These are phyloP conservation scores for Sebastes trivittatus DNA, from an alignment of 2,797 vertebrate genomes.

Conservation along the genomic window DNA sequence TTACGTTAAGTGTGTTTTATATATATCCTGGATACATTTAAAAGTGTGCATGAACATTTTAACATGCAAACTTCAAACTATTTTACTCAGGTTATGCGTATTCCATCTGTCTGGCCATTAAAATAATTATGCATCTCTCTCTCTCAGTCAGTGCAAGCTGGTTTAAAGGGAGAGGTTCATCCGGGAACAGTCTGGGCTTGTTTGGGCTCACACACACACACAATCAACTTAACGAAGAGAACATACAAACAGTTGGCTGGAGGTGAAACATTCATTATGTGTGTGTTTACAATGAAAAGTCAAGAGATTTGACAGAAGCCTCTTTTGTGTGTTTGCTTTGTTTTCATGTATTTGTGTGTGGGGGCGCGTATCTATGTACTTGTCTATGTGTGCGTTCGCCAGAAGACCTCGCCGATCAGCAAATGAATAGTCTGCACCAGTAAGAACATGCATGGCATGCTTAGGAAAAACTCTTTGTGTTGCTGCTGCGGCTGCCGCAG, in stretches of 20 bases:
- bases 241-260: slow-evolving; percentile 4
- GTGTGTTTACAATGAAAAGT: slow-evolving; percentile 8
- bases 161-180: slow-evolving; percentile 35
- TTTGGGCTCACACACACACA: slow-evolving; percentile 41
- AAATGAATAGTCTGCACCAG: slow-evolving; percentile 60
- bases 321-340: slow-evolving; percentile 8
- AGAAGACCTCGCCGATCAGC: slow-evolving; percentile 29
- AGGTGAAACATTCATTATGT: slow-evolving; percentile 11
- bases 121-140: not conserved
- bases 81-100: not conserved
- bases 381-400: slow-evolving; percentile 38
- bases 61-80: not conserved
- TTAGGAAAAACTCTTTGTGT: slow-evolving; percentile 47
- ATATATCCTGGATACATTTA: not conserved
- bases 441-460: slow-evolving; percentile 75
- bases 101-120: not conserved
- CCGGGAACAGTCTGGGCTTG: slow-evolving; percentile 58
- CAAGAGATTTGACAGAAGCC: not conserved
- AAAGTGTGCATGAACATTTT: not conserved
- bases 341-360: slow-evolving; percentile 4
- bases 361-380: not conserved
- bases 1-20: not conserved
- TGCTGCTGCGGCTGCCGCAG: slow-evolving; percentile 19
- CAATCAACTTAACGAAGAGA: slow-evolving; percentile 21
- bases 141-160: slow-evolving; percentile 26